Evolutionary conservation across 1,140 invertebrate genomes (phyloP), one percentile per base, ranked within the genome.

Genomic region (Drosophila rufa): DNA sequence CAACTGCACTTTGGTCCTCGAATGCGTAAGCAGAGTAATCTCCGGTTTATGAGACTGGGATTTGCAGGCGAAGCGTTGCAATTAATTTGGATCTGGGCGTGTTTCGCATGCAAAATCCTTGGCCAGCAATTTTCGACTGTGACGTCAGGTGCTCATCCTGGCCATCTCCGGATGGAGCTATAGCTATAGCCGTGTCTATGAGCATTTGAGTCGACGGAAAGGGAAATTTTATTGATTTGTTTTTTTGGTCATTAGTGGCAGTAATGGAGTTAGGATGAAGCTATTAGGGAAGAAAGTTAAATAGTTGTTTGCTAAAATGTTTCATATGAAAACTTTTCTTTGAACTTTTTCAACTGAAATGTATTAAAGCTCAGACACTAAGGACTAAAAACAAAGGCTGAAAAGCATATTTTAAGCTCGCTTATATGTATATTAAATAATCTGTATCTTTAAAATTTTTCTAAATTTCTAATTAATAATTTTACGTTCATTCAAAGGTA

Each of bases 21-120:
- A n/a, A 30, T 67, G 64, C 67, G 78, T 59, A 65, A 67, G 67
- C 50, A 60, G 68, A 67, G 66, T 85, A 89, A 89, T 89, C 85
- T 89, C 64, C 75, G 59, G 64, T 90, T 90, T 90, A 90, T 90
- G 79, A 80, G 73, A 48, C 74, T 82, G 86, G 82, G 82, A 85
- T 87, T 87, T 89, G 65, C 56, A 61, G 73, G 51, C 51, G 85
- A 79, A 90, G 50, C 82, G 61, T 55, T 80, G 86, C 83, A 90
- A 90, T 90, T 91, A 91, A 91, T 91, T 86, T 85, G 59, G 56
- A 66, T 47, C 56, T 50, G 81, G 53, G 75, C 85, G 86, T 90
- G 85, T 57, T 76, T 68, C 19, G 82, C 71, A 79, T 80, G 75
- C 81, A 65, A 90, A 90, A 45, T 11, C 22, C 7, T n/a, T 33